Evolutionary conservation across 2,797 vertebrate species (phyloP).

Genomic region (Cephalopachus bancanus): DNA sequence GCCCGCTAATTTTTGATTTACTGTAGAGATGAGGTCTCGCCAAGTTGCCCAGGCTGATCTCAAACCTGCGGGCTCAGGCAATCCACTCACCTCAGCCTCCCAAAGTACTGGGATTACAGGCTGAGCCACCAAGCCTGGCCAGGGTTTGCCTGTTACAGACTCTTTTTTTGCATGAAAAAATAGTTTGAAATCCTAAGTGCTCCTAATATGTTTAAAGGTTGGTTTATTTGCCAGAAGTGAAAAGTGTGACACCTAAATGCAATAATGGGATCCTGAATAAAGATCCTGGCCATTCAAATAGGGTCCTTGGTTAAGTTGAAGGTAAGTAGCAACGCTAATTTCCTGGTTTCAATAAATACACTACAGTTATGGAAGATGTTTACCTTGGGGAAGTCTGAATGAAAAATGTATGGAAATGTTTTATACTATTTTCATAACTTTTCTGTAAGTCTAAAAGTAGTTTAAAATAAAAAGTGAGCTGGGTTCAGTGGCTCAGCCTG

Average conservation of each 20-base stretch:
- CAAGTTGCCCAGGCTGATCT: too few relatives aligned
- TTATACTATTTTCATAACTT: background rate
- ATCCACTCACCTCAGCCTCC: too few relatives aligned
- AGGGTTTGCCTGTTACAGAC: too few relatives aligned
- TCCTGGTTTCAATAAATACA: constrained; percentile 39
- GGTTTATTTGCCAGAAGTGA: constrained; percentile 50
- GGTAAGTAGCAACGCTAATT: background rate
- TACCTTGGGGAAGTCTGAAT: background rate
- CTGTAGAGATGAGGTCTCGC: too few relatives aligned
- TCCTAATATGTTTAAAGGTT: constrained; percentile 29
- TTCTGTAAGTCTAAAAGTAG: background rate
- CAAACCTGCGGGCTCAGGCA: too few relatives aligned
- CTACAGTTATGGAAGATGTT: constrained; percentile 8
- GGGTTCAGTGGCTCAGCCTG: too few relatives aligned
- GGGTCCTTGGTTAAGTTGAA: background rate
- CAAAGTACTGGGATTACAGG: too few relatives aligned
- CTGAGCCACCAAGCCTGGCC: too few relatives aligned
- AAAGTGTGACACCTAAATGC: constrained; percentile 38
- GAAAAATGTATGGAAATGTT: background rate
- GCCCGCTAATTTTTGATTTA: too few relatives aligned
- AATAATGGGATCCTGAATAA: background rate
- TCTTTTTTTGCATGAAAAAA: background rate
- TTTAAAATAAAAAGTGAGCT: background rate
- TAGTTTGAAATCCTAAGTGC: background rate
- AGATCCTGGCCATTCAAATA: background rate